Conservation (phyloP, 2,113 vertebrate genomes). For the Tachuris rubrigastra region DNA sequence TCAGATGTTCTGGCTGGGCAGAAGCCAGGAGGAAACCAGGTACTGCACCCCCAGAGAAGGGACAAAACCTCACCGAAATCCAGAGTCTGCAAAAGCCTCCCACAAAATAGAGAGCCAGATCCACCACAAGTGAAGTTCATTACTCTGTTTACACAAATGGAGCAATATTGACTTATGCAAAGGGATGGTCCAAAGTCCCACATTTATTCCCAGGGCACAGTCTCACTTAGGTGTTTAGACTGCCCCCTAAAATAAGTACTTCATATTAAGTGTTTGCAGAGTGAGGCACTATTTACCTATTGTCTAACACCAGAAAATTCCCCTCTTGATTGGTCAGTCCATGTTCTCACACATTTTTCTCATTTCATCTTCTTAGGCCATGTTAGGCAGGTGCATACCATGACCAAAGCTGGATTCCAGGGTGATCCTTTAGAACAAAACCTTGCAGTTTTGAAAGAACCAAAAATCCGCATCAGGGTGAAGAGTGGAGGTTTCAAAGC, state of each 20-base stretch:
- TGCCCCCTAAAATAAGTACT: not conserved
- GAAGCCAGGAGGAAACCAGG: not conserved
- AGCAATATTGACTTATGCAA: not conserved
- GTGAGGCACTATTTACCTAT: not conserved
- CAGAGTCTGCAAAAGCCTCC: not conserved
- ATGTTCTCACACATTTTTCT: not conserved
- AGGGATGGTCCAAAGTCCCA: not conserved
- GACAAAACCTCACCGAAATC: not conserved
- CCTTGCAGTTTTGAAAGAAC: not conserved
- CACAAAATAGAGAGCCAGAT: not conserved
- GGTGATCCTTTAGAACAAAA: not conserved
- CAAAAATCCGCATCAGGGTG: not conserved
- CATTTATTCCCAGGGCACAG: not conserved
- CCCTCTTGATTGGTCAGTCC: not conserved
- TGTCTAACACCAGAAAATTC: not conserved
- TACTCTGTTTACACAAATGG: not conserved
- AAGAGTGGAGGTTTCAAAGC: not conserved
- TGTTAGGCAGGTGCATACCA: not conserved
- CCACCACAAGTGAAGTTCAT: not conserved
- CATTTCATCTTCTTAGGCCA: not conserved
- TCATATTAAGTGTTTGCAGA: not conserved
- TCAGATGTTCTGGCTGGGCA: not conserved
- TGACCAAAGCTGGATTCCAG: not conserved
- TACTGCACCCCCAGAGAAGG: not conserved
- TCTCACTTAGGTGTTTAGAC: not conserved